Percentiles rank a stretch among this genome's conserved stretches.
Conservation (phyloP, 2,113 vertebrate genomes). For the Marcusenius ussheri region DNA sequence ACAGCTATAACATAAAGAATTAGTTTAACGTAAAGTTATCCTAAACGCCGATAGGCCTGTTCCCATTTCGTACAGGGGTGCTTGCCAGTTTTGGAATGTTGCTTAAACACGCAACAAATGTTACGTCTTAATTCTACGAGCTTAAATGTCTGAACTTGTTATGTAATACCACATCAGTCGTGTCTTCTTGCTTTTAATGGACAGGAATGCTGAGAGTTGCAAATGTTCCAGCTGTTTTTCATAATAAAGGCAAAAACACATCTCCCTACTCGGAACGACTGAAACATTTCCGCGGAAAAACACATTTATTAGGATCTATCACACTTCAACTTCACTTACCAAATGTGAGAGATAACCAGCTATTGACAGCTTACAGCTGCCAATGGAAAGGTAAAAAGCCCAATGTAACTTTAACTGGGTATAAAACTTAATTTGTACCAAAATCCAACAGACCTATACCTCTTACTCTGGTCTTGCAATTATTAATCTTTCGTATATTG, state of each 20-base stretch:
- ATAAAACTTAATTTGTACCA: background rate
- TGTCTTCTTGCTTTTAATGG: background rate
- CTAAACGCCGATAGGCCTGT: background rate
- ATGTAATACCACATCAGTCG: background rate
- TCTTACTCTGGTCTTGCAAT: background rate
- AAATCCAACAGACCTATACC: background rate
- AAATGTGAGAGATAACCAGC: background rate
- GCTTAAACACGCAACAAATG: background rate
- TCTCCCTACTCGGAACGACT: background rate
- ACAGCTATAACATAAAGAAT: background rate
- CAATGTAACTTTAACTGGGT: background rate
- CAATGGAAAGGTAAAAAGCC: background rate
- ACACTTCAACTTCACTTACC: background rate
- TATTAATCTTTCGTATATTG: background rate
- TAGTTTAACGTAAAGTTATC: background rate
- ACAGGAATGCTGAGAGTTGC: background rate
- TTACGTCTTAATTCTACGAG: background rate
- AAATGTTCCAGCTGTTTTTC: background rate
- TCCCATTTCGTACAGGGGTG: background rate
- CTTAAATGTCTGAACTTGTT: constrained; percentile 9
- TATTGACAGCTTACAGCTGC: background rate
- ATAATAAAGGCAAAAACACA: background rate
- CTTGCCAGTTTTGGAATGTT: background rate
- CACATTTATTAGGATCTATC: background rate
- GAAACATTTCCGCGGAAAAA: background rate